Evolutionary conservation across 2,113 vertebrate species (phyloP).

Genomic region (Hippoglossus stenolepis): DNA sequence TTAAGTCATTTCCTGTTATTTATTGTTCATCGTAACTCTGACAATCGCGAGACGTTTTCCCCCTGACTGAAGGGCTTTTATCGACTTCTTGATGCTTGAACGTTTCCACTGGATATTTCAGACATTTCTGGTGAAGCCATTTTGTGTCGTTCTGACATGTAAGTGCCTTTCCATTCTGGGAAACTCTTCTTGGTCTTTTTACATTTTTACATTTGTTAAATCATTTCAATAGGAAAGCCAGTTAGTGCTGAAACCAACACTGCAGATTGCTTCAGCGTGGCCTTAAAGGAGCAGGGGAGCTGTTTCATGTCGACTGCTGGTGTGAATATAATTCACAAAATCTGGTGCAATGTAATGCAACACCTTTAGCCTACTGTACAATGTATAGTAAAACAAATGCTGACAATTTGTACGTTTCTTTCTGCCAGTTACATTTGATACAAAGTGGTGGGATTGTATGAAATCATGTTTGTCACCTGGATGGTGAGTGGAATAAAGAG

Average conservation of each 20-base stretch:
- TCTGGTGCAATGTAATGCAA: conserved; percentile 25
- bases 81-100: conserved; percentile 2
- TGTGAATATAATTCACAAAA: conserved; percentile 34
- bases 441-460: conserved; percentile 39
- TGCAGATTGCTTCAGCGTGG: conserved; percentile 16
- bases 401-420: conserved; percentile 66
- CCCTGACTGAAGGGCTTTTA: conserved; percentile 10
- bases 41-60: conserved; percentile 65
- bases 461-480: conserved; percentile 33
- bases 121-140: conserved; percentile 28
- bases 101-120: conserved; percentile 33
- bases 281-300: conserved; percentile 5
- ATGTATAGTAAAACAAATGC: conserved; percentile 58
- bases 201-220: conserved; percentile 23
- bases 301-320: conserved; percentile 31
- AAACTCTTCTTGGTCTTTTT: conserved; percentile 8
- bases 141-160: conserved; percentile 31
- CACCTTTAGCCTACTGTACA: conserved; percentile 53
- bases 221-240: conserved; percentile 7
- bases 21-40: conserved; percentile 71
- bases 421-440: conserved; percentile 60
- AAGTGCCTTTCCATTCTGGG: conserved; percentile 55
- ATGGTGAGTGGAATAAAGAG: conserved; percentile 66
- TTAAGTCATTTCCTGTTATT: conserved; percentile 69
- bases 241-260: conserved; percentile 4